These are phyloP conservation scores for Selene dorsalis DNA, from an alignment of 2,797 vertebrate genomes.

Conservation along the genomic window DNA sequence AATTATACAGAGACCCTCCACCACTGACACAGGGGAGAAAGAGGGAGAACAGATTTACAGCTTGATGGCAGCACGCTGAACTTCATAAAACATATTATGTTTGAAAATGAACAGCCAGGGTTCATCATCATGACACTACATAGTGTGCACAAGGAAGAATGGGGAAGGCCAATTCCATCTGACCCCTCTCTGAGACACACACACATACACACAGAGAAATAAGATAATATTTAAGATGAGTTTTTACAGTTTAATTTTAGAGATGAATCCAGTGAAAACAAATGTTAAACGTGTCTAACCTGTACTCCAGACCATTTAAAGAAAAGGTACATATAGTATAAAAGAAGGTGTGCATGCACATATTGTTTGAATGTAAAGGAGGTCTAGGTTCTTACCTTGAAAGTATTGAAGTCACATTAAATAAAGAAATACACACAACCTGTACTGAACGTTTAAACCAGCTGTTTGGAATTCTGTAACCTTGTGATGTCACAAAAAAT, in stretches of 20 bases:
- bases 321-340: too few species aligned
- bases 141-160: not conserved
- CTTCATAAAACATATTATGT: slow-evolving; percentile 69
- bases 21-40: slow-evolving; percentile 44
- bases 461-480: too few species aligned
- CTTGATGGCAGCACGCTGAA: slow-evolving; percentile 39
- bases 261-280: not conserved
- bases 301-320: not conserved
- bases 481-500: too few species aligned
- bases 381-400: too few species aligned
- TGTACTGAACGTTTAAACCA: too few species aligned
- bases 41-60: slow-evolving; percentile 60
- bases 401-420: too few species aligned
- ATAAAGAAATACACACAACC: too few species aligned
- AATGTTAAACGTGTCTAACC: not conserved
- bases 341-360: too few species aligned
- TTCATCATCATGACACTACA: slow-evolving; percentile 47
- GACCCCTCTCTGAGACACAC: slow-evolving; percentile 16
- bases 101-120: slow-evolving; percentile 57
- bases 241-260: too few species aligned
- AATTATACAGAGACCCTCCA: slow-evolving; percentile 57
- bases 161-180: slow-evolving; percentile 17
- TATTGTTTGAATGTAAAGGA: too few species aligned
- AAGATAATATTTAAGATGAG: too few species aligned
- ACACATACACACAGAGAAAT: not conserved